These are phyloP conservation scores for Holocentrus rufus DNA, from an alignment of 2,797 vertebrate species.

Conservation along the genomic window DNA sequence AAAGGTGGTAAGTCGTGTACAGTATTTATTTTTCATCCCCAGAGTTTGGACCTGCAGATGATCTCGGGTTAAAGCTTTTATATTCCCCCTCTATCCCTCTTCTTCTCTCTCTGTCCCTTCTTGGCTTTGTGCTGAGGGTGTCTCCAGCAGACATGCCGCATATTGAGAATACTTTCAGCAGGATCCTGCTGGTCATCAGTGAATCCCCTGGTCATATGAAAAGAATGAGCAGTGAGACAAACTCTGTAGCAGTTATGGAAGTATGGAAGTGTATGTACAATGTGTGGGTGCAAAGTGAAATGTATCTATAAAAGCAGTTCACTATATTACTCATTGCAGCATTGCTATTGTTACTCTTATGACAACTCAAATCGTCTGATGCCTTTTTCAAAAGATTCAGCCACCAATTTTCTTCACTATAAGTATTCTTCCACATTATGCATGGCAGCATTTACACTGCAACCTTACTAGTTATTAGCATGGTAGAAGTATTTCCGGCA, in stretches of 20 bases:
- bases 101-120: constrained; percentile 53
- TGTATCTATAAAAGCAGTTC: neutral
- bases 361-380: too few species aligned
- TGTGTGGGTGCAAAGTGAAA: constrained; percentile 35
- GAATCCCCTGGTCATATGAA: constrained; percentile 35
- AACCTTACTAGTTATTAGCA: constrained; percentile 83
- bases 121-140: constrained; percentile 60
- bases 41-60: constrained; percentile 65
- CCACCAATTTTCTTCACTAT: constrained; percentile 42
- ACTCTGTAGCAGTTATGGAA: constrained; percentile 5
- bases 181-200: constrained; percentile 13
- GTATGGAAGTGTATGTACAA: constrained; percentile 24
- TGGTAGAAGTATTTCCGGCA: constrained; percentile 88
- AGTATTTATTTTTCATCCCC: constrained; percentile 74
- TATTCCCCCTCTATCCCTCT: constrained; percentile 66
- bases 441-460: constrained; percentile 75
- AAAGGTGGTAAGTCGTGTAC: constrained; percentile 77
- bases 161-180: constrained; percentile 27
- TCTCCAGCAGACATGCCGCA: constrained; percentile 43
- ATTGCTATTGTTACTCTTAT: constrained; percentile 46
- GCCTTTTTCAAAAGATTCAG: constrained; percentile 19
- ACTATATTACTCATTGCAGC: neutral
- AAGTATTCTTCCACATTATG: constrained; percentile 72
- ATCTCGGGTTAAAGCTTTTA: constrained; percentile 72
- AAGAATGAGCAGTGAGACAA: neutral